Conservation (phyloP, 2,888 invertebrate species). For the Volucella zonaria region DNA sequence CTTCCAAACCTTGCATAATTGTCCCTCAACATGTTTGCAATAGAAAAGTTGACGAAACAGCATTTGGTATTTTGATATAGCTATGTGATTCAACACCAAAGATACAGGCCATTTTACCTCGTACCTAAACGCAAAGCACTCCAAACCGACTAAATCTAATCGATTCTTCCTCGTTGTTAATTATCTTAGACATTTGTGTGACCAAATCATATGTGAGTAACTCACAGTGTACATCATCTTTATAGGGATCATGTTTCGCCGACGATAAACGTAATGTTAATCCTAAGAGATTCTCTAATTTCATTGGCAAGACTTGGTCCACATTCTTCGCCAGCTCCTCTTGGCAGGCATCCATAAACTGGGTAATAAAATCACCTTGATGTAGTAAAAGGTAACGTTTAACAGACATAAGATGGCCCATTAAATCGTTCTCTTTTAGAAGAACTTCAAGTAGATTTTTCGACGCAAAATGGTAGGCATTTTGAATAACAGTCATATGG, state of each 20-base stretch:
- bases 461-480: constrained; percentile 95
- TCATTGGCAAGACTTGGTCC: constrained; percentile 93
- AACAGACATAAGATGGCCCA: constrained; percentile 93
- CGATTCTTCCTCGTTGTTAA: constrained; percentile 90
- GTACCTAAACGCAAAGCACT: constrained; percentile 96
- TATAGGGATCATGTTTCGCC: constrained; percentile 95
- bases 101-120: constrained; percentile 98
- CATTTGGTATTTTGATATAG: constrained; percentile 97
- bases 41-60: constrained; percentile 97
- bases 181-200: constrained; percentile 95
- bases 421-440: constrained; percentile 94
- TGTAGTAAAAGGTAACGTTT: constrained; percentile 95
- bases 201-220: constrained; percentile 94
- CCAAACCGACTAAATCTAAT: constrained; percentile 89
- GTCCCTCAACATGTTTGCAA: constrained; percentile 96
- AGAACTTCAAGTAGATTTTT: constrained; percentile 93
- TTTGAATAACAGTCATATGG: constrained; percentile 89
- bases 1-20: constrained; percentile 92
- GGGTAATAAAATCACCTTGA: constrained; percentile 96
- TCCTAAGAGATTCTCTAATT: constrained; percentile 94
- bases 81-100: constrained; percentile 94
- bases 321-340: constrained; percentile 95
- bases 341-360: constrained; percentile 97
- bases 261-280: constrained; percentile 94
- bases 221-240: constrained; percentile 95